Conservation (phyloP, 2,797 vertebrate genomes). For the Sebastes baramenuke region DNA sequence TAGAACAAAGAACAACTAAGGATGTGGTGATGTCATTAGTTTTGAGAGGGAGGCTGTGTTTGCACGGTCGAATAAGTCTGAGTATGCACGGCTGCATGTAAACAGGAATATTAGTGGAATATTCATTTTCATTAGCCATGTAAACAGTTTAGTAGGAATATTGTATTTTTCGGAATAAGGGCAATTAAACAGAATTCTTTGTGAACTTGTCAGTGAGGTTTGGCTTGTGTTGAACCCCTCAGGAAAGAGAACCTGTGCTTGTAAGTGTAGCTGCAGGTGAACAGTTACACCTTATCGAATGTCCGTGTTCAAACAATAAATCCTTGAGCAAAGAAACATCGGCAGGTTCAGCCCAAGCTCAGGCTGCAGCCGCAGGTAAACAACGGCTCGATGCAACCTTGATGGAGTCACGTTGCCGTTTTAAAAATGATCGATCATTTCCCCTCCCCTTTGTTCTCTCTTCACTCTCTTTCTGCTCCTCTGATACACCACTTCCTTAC, state of each 20-base stretch:
- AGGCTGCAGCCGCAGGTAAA: conserved; percentile 48
- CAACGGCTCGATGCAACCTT: conserved; percentile 55
- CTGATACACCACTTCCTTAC: conserved; percentile 4
- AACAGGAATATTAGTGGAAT: background rate
- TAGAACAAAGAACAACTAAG: background rate
- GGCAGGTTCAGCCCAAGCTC: conserved; percentile 7
- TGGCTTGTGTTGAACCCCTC: background rate
- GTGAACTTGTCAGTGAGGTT: background rate
- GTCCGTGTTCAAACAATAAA: conserved; percentile 36
- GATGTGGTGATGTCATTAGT: background rate
- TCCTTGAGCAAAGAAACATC: conserved; percentile 43
- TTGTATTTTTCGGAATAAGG: too few species aligned
- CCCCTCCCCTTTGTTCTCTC: conserved; percentile 16
- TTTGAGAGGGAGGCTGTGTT: background rate
- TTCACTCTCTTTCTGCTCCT: background rate
- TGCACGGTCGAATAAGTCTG: background rate
- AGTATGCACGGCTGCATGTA: background rate
- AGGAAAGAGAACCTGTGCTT: background rate
- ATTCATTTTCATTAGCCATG: too few species aligned
- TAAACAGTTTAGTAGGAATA: too few species aligned
- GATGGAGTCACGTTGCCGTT: conserved; percentile 51
- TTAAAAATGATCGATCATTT: conserved; percentile 44
- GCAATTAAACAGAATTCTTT: too few species aligned
- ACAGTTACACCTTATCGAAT: conserved; percentile 26
- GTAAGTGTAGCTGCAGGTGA: conserved; percentile 8